Base-by-base conservation (phyloP, 2,797 vertebrate species). In the Ceyx erithaca region DNA sequence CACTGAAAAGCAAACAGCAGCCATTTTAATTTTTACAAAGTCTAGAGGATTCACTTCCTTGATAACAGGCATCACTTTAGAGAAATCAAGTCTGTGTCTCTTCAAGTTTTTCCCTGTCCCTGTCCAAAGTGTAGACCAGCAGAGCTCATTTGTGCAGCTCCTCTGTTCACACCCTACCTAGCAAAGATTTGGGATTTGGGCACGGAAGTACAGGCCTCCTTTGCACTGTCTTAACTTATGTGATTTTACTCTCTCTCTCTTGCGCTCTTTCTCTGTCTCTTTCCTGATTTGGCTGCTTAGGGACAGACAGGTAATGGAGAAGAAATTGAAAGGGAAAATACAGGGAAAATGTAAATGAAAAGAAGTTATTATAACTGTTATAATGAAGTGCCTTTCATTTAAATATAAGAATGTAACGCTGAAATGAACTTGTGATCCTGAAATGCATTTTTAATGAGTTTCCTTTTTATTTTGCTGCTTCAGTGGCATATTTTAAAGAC, bases 391-490 rank as follows among this genome's bases (percentile, higher is more conserved):
- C 98, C 99, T 99, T 98, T 99, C 98, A 99, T 99, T 99, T 99
- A 99, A 99, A 99, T 99, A 99, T 98, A 99, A 99, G 98, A 99
- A 99, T 99, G 99, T 99, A 98, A 98, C 98, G 99, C 98, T 98
- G 98, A 98, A 98, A 98, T 98, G 98, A 99, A 98, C 98, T 98
- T 98, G 98, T 98, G 98, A 99, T 99, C 98, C 99, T 98, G 99
- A 99, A 99, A 99, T 99, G 99, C 99, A 99, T 99, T 99, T 99
- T 99, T 99, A 99, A 99, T 99, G 99, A 99, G 99, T 99, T 99
- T 98, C 98, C 98, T 98, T 99, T 99, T 99, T 98, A 98, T 98
- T 99, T 99, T 99, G 99, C 99, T 99, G 99, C 99, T 99, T 99
- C 99, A 99, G 98, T 99, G 99, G 99, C 99, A 99, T 99, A 99